Evolutionary conservation across 2,888 invertebrate species (phyloP).

Genomic region (Celastrina argiolus): DNA sequence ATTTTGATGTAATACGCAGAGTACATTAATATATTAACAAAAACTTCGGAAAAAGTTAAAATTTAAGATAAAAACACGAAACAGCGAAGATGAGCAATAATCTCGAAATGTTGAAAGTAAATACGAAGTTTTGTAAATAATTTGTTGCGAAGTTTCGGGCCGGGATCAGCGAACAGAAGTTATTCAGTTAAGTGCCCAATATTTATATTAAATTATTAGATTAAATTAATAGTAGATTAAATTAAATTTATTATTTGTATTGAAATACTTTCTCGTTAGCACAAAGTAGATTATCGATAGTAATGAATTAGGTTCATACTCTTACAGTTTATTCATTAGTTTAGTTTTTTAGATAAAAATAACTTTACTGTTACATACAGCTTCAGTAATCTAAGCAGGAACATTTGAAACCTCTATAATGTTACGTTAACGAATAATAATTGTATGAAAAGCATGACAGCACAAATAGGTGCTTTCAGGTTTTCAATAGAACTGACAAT

Average conservation of each 20-base stretch:
- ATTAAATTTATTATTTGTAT: neutral
- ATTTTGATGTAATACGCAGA: no score
- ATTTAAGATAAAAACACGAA: conserved; percentile 3
- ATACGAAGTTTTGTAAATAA: neutral
- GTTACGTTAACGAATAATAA: no score
- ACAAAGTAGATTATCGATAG: no score
- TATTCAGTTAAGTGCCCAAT: conserved; percentile 5
- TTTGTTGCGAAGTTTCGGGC: neutral
- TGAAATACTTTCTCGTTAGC: neutral
- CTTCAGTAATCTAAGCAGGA: no score
- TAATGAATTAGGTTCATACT: neutral
- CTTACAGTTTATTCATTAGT: neutral
- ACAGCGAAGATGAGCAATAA: neutral
- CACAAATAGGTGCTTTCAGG: no score
- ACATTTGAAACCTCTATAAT: no score
- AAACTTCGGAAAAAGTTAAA: neutral
- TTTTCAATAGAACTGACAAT: no score
- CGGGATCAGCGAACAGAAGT: conserved; percentile 5
- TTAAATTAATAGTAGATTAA: conserved; percentile 8
- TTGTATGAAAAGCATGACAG: no score
- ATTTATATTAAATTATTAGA: conserved; percentile 9
- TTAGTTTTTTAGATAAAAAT: no score
- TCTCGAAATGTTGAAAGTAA: neutral
- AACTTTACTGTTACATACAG: no score
- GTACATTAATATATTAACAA: neutral